Conservation (phyloP, 2,888 invertebrate genomes). For the Pasiphila rectangulata region DNA sequence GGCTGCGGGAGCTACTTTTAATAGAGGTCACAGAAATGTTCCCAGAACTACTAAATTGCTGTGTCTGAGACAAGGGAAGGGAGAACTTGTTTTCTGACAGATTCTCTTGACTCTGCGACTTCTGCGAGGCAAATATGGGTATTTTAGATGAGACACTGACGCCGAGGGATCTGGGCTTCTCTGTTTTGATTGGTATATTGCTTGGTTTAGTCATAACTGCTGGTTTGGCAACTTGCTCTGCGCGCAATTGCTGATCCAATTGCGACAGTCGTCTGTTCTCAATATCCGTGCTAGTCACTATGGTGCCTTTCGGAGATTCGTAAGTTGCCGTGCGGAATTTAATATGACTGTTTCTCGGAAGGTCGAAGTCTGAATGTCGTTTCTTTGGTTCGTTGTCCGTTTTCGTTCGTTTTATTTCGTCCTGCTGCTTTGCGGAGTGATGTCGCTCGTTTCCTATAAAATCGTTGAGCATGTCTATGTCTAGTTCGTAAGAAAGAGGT, state of each 20-base stretch:
- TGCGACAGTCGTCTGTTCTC: constrained; percentile 82
- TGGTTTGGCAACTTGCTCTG: constrained; percentile 61
- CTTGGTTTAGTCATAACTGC: constrained; percentile 68
- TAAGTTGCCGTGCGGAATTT: constrained; percentile 84
- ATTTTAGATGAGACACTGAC: constrained; percentile 71
- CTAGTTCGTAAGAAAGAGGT: constrained; percentile 64
- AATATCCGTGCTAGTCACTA: constrained; percentile 75
- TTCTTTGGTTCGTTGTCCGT: constrained; percentile 71
- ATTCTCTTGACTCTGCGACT: constrained; percentile 76
- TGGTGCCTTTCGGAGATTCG: constrained; percentile 79
- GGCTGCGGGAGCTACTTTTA: constrained; percentile 80
- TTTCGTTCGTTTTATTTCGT: constrained; percentile 64
- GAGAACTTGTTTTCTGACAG: constrained; percentile 65
- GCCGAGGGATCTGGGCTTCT: constrained; percentile 42
- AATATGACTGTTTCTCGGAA: constrained; percentile 80
- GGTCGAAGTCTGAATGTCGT: constrained; percentile 75
- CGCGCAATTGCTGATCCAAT: constrained; percentile 67
- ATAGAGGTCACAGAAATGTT: constrained; percentile 83
- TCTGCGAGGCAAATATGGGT: constrained; percentile 73
- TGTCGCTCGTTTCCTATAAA: constrained; percentile 73
- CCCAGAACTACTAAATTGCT: constrained; percentile 63
- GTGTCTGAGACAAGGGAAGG: constrained; percentile 66
- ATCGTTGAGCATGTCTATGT: constrained; percentile 70
- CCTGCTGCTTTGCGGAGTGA: constrained; percentile 66
- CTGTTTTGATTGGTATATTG: constrained; percentile 69